Evolutionary conservation across 2,113 vertebrate genomes (phyloP), one percentile per base, ranked within the genome.

Genomic region (Alligator sinensis): DNA sequence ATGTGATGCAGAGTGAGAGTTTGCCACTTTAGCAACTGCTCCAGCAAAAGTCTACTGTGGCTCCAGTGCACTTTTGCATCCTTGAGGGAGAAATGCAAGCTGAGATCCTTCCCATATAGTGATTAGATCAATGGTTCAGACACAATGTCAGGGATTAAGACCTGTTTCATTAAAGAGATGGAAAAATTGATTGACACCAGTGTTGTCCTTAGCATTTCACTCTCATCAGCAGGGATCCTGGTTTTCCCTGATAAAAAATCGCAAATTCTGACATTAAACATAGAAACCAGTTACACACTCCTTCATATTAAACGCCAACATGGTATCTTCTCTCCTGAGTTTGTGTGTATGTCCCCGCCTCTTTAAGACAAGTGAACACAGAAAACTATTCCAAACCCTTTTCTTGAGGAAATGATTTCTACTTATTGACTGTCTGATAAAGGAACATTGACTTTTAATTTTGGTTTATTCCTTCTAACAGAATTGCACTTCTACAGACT

Each of bases 401-500:
- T 72, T 72, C 68, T 72, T 38, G 38, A 38, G 30, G 11, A 38
- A 72, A 72, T 38, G 22, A 10, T 30, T 72, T 72, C 21, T 72
- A 38, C 19, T 25, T 16, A 78, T 78, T n/a, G 61, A 88, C 14
- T 21, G 7, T 82, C 6, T 60, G n/a, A 17, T 13, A 28, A 82
- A 75, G 24, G 55, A 34, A 17, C 54, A 57, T 54, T 3, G 0
- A 30, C 38, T 95, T 93, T 6, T 82, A 89, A 86, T 30, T 75
- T 63, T 70, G 61, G 62, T 91, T 84, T 70, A 28, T 94, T 89
- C 91, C 77, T 88, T 70, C 89, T 88, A 54, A 92, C 92, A 99
- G 99, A 96, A 90, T 97, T 5, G 74, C 95, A 47, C 24, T 98
- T 62, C 96, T 99, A 91, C 97, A 98, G 81, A 93, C 85, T 54